These are phyloP conservation scores for Lepidurus arcticus DNA, from an alignment of 1,140 invertebrate genomes.

Conservation along the genomic window DNA sequence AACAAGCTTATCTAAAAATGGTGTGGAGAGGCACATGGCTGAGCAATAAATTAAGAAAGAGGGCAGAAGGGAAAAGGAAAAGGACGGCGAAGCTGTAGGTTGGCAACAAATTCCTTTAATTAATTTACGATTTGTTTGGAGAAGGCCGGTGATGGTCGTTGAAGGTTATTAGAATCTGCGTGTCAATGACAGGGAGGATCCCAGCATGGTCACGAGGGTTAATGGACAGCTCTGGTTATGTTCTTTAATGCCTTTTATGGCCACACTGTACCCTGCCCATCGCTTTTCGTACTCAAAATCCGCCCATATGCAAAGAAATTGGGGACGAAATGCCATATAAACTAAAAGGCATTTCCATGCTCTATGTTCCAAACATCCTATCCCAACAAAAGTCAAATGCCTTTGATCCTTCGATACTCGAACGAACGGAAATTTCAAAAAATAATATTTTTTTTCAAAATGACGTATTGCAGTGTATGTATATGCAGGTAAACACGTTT, in stretches of 20 bases:
- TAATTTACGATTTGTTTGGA: slow-evolving; percentile 17
- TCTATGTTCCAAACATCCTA: background rate
- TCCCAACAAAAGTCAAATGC: background rate
- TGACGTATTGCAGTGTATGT: too few relatives aligned
- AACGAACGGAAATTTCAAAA: too few relatives aligned
- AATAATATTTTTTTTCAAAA: too few relatives aligned
- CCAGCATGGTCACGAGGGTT: slow-evolving; percentile 2
- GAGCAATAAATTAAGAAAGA: background rate
- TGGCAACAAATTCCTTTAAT: background rate
- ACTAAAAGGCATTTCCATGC: background rate
- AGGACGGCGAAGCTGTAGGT: background rate
- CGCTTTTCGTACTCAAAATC: background rate
- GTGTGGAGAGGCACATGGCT: slow-evolving; percentile 6
- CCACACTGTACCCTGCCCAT: background rate
- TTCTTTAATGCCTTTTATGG: slow-evolving; percentile 11
- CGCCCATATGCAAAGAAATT: background rate
- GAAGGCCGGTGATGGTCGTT: background rate
- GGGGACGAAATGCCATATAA: background rate
- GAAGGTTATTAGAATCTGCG: background rate
- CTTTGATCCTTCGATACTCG: too few relatives aligned
- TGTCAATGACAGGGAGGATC: background rate
- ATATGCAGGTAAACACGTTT: too few relatives aligned
- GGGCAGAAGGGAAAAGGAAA: background rate
- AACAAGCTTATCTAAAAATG: background rate
- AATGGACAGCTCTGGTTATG: slow-evolving; percentile 15